Evolutionary conservation across 2,797 vertebrate genomes (phyloP).

Genomic region (Crenichthys baileyi): DNA sequence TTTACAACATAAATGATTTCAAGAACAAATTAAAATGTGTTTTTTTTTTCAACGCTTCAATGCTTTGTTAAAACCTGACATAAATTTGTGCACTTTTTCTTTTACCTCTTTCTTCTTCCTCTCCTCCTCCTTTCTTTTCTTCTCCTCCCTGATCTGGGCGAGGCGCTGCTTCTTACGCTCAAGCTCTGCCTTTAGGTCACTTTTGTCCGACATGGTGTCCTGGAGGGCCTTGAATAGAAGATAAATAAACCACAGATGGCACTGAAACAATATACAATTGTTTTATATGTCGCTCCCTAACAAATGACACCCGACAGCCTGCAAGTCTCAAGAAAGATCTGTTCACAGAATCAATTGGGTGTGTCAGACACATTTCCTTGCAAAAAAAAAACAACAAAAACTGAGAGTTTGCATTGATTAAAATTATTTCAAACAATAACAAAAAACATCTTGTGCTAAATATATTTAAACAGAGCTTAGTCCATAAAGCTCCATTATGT

Average conservation of each 20-base stretch:
- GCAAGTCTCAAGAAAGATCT: not conserved
- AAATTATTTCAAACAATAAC: not conserved
- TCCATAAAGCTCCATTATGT: not conserved
- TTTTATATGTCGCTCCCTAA: constrained; percentile 4
- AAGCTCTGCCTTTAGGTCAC: constrained; percentile 97
- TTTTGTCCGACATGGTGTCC: constrained; percentile 96
- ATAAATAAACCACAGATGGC: constrained; percentile 19
- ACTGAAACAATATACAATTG: not conserved
- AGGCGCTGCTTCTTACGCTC: constrained; percentile 98
- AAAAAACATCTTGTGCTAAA: not conserved
- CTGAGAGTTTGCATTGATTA: not conserved
- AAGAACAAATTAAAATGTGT: constrained; percentile 1
- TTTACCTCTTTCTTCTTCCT: constrained; percentile 99
- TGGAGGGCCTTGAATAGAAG: constrained; percentile 30
- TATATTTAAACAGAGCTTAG: not conserved
- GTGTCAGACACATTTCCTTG: constrained; percentile 13
- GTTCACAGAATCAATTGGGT: constrained; percentile 22
- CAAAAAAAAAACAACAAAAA: not conserved
- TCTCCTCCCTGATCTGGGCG: constrained; percentile 98
- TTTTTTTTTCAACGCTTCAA: constrained; percentile 32
- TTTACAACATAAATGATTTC: constrained; percentile 1
- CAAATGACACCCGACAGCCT: not conserved
- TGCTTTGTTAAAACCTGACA: constrained; percentile 49
- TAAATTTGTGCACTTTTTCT: constrained; percentile 30
- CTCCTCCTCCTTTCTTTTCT: constrained; percentile 99